Evolutionary conservation across 2,888 invertebrate genomes (phyloP).

Genomic region (Acanthoscelides obtectus): DNA sequence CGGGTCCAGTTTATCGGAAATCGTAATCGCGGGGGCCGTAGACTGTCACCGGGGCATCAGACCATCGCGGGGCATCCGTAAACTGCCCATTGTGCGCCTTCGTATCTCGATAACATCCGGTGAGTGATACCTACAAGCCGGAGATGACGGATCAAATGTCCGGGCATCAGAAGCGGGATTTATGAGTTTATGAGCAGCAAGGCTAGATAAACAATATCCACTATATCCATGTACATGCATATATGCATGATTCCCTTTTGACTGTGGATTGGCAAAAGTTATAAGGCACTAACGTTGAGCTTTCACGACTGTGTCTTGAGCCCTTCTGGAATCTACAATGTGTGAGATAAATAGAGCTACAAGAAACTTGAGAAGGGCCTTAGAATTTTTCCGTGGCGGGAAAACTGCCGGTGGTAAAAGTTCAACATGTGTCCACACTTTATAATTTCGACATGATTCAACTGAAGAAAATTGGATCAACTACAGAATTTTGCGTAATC

Average conservation of each 20-base stretch:
- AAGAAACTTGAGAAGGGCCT: too few relatives aligned
- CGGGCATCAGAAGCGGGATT: background rate
- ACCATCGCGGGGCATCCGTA: conserved; percentile 25
- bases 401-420: too few relatives aligned
- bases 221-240: background rate
- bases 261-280: too few relatives aligned
- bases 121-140: background rate
- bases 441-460: too few relatives aligned
- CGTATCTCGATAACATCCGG: background rate
- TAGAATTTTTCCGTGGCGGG: too few relatives aligned
- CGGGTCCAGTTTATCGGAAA: background rate
- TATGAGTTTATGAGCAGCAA: background rate
- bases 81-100: conserved; percentile 18
- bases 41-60: conserved; percentile 18
- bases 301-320: too few relatives aligned
- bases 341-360: too few relatives aligned
- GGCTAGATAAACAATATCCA: background rate
- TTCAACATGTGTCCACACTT: too few relatives aligned
- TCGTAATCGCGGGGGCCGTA: background rate
- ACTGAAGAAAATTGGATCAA: too few relatives aligned
- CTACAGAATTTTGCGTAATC: too few relatives aligned
- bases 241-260: background rate
- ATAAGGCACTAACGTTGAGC: too few relatives aligned
- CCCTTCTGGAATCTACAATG: too few relatives aligned
- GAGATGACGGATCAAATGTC: background rate